Evolutionary conservation across 2,797 vertebrate species (phyloP), one percentile per base, ranked within the genome.

Genomic region (Clarias laeviceps): DNA sequence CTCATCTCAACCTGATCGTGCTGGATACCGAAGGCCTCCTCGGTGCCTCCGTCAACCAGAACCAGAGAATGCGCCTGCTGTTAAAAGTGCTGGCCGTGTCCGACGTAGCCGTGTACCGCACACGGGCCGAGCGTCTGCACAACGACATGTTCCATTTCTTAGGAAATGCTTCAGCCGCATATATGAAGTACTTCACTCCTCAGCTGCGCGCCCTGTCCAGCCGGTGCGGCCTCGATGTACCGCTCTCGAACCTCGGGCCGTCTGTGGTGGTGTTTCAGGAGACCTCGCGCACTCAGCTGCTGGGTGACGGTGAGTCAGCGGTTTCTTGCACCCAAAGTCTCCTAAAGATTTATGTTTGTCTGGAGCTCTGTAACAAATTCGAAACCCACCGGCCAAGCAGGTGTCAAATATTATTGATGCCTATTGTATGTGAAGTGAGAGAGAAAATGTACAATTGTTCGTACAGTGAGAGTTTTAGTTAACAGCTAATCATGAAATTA

Each of bases 141-240:
- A 96, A 96, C 8, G 96, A 97, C 92, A 96, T 97, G 95, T 97
- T 96, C 90, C 92, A 96, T 86, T 97, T 97, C 89, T 91, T 97
- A 61, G 96, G 96, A 85, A 95, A 94, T 0, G 96, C 96, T 5
- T 97, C 96, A 0, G 94, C 90, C 34, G 96, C 96, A 62, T 97
- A 96, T 87, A 90, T 96, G 87, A 95, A 94, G 88, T 94, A 96
- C 92, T 97, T 97, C 90, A 95, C 96, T 66, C 94, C 93, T 0
- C 95, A 97, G 88, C 94, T 97, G 74, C 93, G 92, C 2, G 94
- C 94, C 40, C 91, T 96, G 29, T 96, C 96, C 20, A 94, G 50
- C 9, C 96, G 96, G 83, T 96, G 95, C 20, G 94, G 95, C 7
- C 91, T 96, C 74, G 95, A 96, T 0, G 95, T 96, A 37, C 95